Conservation (phyloP, 1,140 invertebrate genomes). For the Platyura marginata region DNA sequence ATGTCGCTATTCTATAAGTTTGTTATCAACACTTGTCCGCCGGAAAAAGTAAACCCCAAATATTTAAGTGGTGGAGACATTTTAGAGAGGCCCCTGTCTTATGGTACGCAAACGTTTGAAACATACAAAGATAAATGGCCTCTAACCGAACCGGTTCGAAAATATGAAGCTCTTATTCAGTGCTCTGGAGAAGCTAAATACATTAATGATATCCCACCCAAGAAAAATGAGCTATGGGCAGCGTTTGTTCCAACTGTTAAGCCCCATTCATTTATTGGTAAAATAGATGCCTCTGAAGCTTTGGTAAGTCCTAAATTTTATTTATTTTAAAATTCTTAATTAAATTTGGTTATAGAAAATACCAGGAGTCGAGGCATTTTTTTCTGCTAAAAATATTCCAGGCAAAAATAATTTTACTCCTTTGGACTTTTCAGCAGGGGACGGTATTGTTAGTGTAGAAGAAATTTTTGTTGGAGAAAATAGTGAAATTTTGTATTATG, state of each 20-base stretch:
- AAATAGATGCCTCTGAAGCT: slow-evolving; percentile 33
- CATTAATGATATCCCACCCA: slow-evolving; percentile 37
- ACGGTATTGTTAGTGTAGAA: slow-evolving; percentile 17
- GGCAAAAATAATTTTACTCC: slow-evolving; percentile 41
- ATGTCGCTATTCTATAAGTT: too few species aligned
- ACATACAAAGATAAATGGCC: slow-evolving; percentile 46
- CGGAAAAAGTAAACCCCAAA: slow-evolving; percentile 14
- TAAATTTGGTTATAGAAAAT: slow-evolving; percentile 26
- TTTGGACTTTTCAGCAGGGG: slow-evolving; percentile 6
- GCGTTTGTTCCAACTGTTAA: too few species aligned
- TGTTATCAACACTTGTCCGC: too few species aligned
- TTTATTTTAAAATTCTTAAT: slow-evolving; percentile 7
- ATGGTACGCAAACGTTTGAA: slow-evolving; percentile 45
- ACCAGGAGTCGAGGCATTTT: slow-evolving; percentile 50
- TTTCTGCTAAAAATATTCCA: slow-evolving; percentile 53
- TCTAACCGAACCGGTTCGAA: slow-evolving; percentile 48
- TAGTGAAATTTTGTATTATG: slow-evolving; percentile 37
- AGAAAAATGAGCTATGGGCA: slow-evolving; percentile 37
- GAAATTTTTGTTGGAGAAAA: slow-evolving; percentile 7
- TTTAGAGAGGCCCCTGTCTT: slow-evolving; percentile 38
- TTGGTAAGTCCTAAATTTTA: slow-evolving; percentile 26
- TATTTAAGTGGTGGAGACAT: slow-evolving; percentile 28
- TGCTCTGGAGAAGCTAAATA: slow-evolving; percentile 48
- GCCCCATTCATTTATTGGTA: too few species aligned
- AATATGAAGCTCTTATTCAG: slow-evolving; percentile 50